These are phyloP conservation scores for Diadegma fenestrale DNA, from an alignment of 2,888 invertebrate genomes.

Conservation along the genomic window DNA sequence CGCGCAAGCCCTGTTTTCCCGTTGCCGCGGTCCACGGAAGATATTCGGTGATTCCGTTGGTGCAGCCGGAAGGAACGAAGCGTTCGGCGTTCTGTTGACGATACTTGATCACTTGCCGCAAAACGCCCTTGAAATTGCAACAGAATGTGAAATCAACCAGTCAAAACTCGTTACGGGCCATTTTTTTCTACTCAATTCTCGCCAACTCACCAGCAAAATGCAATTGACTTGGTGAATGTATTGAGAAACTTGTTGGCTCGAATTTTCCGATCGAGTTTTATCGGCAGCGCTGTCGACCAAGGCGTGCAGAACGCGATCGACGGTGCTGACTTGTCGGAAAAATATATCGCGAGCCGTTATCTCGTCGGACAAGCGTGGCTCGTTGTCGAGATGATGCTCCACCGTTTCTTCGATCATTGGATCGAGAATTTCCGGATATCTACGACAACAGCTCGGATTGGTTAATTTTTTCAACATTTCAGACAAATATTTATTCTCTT, in stretches of 20 bases:
- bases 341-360: slow-evolving; percentile 91
- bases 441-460: slow-evolving; percentile 49
- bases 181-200: no score
- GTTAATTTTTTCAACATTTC: neutral
- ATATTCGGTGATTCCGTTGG: slow-evolving; percentile 86
- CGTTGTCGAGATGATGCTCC: slow-evolving; percentile 76
- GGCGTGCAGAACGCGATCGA: slow-evolving; percentile 89
- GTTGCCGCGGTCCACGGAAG: slow-evolving; percentile 91
- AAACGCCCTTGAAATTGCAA: slow-evolving; percentile 85
- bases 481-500: neutral
- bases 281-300: slow-evolving; percentile 88
- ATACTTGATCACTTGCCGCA: slow-evolving; percentile 89
- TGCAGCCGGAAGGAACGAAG: slow-evolving; percentile 85
- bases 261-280: slow-evolving; percentile 87
- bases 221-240: slow-evolving; percentile 82
- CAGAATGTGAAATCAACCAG: no score
- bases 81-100: slow-evolving; percentile 87
- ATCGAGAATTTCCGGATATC: slow-evolving; percentile 79
- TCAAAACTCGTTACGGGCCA: no score
- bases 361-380: slow-evolving; percentile 79
- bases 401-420: slow-evolving; percentile 75
- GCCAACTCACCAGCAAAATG: slow-evolving; percentile 81
- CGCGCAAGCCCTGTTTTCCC: slow-evolving; percentile 85
- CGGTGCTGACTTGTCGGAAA: slow-evolving; percentile 89
- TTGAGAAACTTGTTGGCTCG: slow-evolving; percentile 86